Evolutionary conservation across 2,888 invertebrate genomes (phyloP).

Genomic region (Augiades crinisus): DNA sequence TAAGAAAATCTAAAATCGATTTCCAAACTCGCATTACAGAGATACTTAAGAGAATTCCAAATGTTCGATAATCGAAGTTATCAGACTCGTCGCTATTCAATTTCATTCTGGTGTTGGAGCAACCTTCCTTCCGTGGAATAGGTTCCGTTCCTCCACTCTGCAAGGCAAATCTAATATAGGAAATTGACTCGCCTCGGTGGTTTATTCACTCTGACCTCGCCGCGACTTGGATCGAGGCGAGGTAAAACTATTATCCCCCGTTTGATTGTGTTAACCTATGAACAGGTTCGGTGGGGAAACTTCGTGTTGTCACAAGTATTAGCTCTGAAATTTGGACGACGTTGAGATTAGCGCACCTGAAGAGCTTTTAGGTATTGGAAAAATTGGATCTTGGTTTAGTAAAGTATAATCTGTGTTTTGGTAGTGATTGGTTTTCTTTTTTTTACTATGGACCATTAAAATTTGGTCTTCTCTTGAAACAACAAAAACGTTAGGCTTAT

Average conservation of each 20-base stretch:
- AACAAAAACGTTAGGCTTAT: too few relatives aligned
- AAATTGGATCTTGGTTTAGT: conserved; percentile 2
- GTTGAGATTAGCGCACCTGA: conserved; percentile 3
- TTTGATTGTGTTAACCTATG: conserved; percentile 52
- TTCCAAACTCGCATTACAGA: too few relatives aligned
- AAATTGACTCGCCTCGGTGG: conserved; percentile 61
- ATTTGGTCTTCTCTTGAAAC: too few relatives aligned
- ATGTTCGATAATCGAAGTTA: conserved; percentile 8
- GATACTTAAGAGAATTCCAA: background rate
- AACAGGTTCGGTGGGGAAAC: conserved; percentile 32
- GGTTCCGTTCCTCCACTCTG: conserved; percentile 35
- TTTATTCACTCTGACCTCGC: conserved; percentile 65
- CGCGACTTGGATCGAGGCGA: conserved; percentile 47
- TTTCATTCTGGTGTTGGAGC: conserved; percentile 33
- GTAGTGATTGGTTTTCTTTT: too few relatives aligned
- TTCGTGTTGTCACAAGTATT: conserved; percentile 21
- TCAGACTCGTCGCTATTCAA: conserved; percentile 12
- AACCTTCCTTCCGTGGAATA: conserved; percentile 40
- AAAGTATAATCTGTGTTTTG: background rate
- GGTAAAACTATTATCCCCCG: conserved; percentile 58
- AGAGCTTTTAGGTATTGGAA: conserved; percentile 9
- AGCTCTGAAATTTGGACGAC: conserved; percentile 17
- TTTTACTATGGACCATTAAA: too few relatives aligned
- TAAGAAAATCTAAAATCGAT: too few relatives aligned
- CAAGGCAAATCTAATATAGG: conserved; percentile 71